Conservation (phyloP, 2,888 invertebrate genomes). For the Sussaba pulchella region DNA sequence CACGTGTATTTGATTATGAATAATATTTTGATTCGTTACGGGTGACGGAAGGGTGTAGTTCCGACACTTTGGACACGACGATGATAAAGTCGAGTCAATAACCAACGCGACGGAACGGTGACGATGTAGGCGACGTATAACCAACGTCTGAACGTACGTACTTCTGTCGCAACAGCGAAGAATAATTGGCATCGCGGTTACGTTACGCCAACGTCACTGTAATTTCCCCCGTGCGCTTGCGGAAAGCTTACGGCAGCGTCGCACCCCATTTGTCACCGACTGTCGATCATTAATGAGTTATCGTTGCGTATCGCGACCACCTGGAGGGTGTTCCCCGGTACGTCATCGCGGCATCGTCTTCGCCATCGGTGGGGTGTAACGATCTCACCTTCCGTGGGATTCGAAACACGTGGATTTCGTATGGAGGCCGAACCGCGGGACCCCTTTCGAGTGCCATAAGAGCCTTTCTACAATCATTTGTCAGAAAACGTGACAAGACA, state of each 20-base stretch:
- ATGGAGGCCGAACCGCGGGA: slow-evolving; percentile 16
- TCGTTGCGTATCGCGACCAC: slow-evolving; percentile 69
- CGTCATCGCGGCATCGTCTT: slow-evolving; percentile 41
- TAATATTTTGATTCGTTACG: slow-evolving; percentile 29
- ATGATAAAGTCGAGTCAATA: slow-evolving; percentile 10
- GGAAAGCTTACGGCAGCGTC: background rate
- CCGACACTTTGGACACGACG: background rate
- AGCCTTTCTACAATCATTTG: slow-evolving; percentile 79
- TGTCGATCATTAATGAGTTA: slow-evolving; percentile 81
- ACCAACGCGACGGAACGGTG: slow-evolving; percentile 23
- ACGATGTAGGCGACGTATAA: background rate
- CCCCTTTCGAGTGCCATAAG: slow-evolving; percentile 25
- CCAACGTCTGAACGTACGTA: background rate
- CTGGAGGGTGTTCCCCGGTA: slow-evolving; percentile 48
- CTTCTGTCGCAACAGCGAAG: slow-evolving; percentile 11
- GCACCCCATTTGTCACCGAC: slow-evolving; percentile 60
- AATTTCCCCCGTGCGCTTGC: slow-evolving; percentile 62
- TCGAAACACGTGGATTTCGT: slow-evolving; percentile 66
- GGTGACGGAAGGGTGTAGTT: background rate
- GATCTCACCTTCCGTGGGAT: slow-evolving; percentile 63
- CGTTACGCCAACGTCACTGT: slow-evolving; percentile 65
- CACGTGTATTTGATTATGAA: slow-evolving; percentile 36
- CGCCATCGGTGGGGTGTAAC: slow-evolving; percentile 3
- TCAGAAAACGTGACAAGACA: slow-evolving; percentile 80
- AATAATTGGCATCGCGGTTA: slow-evolving; percentile 53